These are phyloP conservation scores for Spicauda simplicius DNA, from an alignment of 2,888 invertebrate species.

Conservation along the genomic window DNA sequence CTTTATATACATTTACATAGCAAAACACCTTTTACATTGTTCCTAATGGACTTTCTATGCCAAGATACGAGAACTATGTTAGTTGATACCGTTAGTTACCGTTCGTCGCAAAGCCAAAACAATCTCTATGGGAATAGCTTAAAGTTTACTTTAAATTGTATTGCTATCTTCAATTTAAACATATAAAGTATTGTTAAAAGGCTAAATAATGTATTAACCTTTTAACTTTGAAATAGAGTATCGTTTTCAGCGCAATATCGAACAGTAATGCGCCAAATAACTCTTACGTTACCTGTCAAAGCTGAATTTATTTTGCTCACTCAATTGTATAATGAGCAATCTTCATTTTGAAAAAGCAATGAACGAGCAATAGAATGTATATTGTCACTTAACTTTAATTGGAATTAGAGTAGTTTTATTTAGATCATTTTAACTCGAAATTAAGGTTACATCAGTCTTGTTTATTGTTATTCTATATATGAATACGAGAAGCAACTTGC, in stretches of 20 bases:
- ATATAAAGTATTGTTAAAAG: constrained; percentile 7
- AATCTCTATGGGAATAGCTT: neutral
- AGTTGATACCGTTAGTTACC: constrained; percentile 11
- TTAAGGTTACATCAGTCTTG: neutral
- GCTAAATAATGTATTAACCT: constrained; percentile 5
- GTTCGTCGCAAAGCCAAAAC: neutral
- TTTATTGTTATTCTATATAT: too few relatives aligned
- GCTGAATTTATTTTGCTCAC: constrained; percentile 8
- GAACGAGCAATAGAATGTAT: constrained; percentile 8
- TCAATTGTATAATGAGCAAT: constrained; percentile 1
- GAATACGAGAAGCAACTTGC: too few relatives aligned
- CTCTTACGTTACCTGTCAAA: constrained; percentile 8
- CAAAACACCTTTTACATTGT: constrained; percentile 23
- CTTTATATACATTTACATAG: constrained; percentile 27
- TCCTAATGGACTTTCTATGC: constrained; percentile 25
- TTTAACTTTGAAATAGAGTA: constrained; percentile 1
- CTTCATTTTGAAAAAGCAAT: constrained; percentile 2
- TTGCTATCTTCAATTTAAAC: neutral
- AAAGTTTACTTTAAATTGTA: neutral
- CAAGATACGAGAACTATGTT: constrained; percentile 25
- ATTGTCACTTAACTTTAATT: constrained; percentile 6
- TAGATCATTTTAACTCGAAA: neutral
- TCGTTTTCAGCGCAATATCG: neutral
- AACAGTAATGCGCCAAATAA: constrained; percentile 6
- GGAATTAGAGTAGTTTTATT: neutral